Evolutionary conservation across 2,888 invertebrate species (phyloP), one percentile per base, ranked within the genome.

Genomic region (Epistrophella euchroma): DNA sequence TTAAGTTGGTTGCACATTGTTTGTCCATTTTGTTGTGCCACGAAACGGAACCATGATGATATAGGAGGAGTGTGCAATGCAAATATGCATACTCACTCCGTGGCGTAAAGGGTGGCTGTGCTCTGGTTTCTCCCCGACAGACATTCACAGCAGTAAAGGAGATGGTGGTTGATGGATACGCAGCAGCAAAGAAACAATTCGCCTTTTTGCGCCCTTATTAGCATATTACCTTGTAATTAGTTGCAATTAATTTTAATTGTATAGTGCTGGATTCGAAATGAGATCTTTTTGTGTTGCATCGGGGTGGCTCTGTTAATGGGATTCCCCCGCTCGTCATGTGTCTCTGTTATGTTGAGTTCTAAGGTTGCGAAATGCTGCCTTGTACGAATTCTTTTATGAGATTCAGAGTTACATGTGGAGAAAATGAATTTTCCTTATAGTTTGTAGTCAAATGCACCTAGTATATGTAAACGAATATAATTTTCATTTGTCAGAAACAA

Each of bases 171-270:
- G 66, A 78, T 82, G 88, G 88, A 89, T 86, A 81, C 76, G 76
- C 85, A 45, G 76, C 43, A 32, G 17, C 13, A 43, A 37, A 73
- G 68, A 70, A 85, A 76, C 76, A 72, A 77, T 77, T 81, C 86
- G 86, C 74, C 77, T 77, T 78, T 78, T 78, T 82, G 86, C 82
- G 77, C 64, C 86, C 86, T 82, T 86, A 82, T 90, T 90, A 91
- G 89, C 91, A 90, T 90, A 90, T 90, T 90, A 89, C 88, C 90
- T 88, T 88, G 88, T 90, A 90, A 90, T 90, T 90, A 90, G 88
- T 88, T 89, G 89, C 88, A 90, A 91, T 89, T 90, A 88, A 88
- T 90, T 90, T 90, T 90, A 90, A 91, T 90, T 90, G 89, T 89
- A 64, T 25, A 73, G 76, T 88, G 88, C 71, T 64, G 82, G 77